These are phyloP conservation scores for Isichthys henryi DNA, from an alignment of 2,113 vertebrate species.

Conservation along the genomic window DNA sequence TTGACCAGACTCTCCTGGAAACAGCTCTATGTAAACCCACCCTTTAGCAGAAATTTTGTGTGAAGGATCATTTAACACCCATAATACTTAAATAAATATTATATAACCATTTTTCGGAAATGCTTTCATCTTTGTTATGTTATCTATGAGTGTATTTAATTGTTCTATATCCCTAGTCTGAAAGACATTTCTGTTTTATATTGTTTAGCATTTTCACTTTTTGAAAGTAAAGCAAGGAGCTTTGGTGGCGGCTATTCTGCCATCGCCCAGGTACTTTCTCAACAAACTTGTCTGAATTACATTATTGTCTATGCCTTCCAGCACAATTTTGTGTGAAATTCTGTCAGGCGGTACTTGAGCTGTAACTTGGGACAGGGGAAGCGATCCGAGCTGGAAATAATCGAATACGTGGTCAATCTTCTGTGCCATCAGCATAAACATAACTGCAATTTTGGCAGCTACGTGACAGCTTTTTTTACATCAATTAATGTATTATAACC, in stretches of 20 bases:
- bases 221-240: neutral
- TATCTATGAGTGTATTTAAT: neutral
- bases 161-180: neutral
- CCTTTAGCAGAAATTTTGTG: neutral
- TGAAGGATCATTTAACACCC: neutral
- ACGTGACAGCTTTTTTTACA: constrained; percentile 70
- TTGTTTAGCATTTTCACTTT: neutral
- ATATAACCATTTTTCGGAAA: neutral
- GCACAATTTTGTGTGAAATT: neutral
- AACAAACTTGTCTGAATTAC: neutral
- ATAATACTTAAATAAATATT: neutral
- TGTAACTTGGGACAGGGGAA: constrained; percentile 19
- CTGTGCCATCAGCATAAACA: constrained; percentile 40
- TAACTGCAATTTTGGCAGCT: constrained; percentile 71
- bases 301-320: neutral
- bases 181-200: neutral
- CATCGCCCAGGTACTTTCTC: neutral
- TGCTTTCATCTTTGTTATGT: neutral
- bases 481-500: constrained; percentile 99
- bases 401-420: constrained; percentile 35
- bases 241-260: neutral
- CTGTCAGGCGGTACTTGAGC: constrained; percentile 29
- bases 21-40: neutral
- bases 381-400: constrained; percentile 31
- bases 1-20: neutral